Conservation (phyloP, 2,888 invertebrate genomes). For the Lepidocyrtinus sp. region DNA sequence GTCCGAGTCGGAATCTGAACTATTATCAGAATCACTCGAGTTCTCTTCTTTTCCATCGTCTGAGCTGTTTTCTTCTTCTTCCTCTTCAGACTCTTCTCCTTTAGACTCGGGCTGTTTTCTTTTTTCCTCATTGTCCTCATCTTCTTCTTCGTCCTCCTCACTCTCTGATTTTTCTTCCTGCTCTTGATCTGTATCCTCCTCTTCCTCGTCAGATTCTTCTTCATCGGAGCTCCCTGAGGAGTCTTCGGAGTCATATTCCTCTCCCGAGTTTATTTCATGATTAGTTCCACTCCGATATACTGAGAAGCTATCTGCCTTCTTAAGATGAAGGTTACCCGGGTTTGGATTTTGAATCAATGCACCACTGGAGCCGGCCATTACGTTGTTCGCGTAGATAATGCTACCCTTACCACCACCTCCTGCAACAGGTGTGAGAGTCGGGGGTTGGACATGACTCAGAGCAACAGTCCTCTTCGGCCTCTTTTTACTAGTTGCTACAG, state of each 20-base stretch:
- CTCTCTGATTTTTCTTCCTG: conserved; percentile 25
- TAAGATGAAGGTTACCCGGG: conserved; percentile 12
- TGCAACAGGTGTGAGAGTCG: background rate
- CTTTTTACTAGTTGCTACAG: too few species aligned
- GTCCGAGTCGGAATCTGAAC: conserved; percentile 41
- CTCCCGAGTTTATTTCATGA: conserved; percentile 55
- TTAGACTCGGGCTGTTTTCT: conserved; percentile 1
- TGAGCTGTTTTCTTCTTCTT: conserved; percentile 56
- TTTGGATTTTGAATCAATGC: too few species aligned
- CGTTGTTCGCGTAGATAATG: conserved; percentile 27
- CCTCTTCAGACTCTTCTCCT: conserved; percentile 50
- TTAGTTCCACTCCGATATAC: conserved; percentile 72
- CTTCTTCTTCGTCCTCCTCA: conserved; percentile 36
- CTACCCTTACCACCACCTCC: background rate
- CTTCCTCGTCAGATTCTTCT: conserved; percentile 48
- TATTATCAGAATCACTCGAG: conserved; percentile 48
- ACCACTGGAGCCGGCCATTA: conserved; percentile 10
- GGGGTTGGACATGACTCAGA: background rate
- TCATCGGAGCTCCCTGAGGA: conserved; percentile 57
- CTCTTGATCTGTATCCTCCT: conserved; percentile 30
- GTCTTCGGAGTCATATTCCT: conserved; percentile 48
- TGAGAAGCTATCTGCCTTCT: conserved; percentile 73
- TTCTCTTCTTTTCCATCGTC: conserved; percentile 53
- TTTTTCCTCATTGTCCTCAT: conserved; percentile 35
- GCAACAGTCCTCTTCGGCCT: conserved; percentile 35